These are phyloP conservation scores for Drosophila nigromelanica DNA, from an alignment of 1,140 invertebrate genomes.

Conservation along the genomic window DNA sequence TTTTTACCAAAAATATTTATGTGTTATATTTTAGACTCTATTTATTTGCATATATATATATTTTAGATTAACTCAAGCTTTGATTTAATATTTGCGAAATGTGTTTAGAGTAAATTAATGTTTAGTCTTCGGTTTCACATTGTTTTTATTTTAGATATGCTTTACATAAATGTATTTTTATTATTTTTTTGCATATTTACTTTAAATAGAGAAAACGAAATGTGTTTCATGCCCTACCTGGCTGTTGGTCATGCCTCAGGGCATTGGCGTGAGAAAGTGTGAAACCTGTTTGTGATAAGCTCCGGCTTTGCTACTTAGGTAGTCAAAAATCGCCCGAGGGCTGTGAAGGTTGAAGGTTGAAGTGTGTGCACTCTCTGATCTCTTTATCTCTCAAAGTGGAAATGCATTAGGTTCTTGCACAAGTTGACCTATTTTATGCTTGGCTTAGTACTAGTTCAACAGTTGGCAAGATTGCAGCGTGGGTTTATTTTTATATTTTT, in stretches of 20 bases:
- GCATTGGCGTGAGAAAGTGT: conserved; percentile 79
- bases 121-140: conserved; percentile 52
- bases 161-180: neutral
- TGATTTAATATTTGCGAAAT: conserved; percentile 35
- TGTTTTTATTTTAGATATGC: neutral
- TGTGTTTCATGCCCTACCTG: conserved; percentile 39
- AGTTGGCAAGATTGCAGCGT: conserved; percentile 22
- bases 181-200: conserved; percentile 45
- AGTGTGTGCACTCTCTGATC: conserved; percentile 38
- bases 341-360: conserved; percentile 26
- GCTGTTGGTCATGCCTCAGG: conserved; percentile 54
- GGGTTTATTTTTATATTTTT: conserved; percentile 2
- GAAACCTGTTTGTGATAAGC: conserved; percentile 61
- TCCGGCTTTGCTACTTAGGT: neutral
- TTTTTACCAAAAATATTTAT: conserved; percentile 33
- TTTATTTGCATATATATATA: neutral
- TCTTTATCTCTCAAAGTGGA: too few relatives aligned
- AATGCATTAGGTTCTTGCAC: conserved; percentile 42
- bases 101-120: conserved; percentile 47
- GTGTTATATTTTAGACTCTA: neutral
- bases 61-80: conserved; percentile 6
- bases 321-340: conserved; percentile 9
- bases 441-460: conserved; percentile 11
- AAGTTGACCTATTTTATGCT: conserved; percentile 27
- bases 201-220: conserved; percentile 5